Conservation (phyloP, 1,140 invertebrate genomes). For the Battus philenor region DNA sequence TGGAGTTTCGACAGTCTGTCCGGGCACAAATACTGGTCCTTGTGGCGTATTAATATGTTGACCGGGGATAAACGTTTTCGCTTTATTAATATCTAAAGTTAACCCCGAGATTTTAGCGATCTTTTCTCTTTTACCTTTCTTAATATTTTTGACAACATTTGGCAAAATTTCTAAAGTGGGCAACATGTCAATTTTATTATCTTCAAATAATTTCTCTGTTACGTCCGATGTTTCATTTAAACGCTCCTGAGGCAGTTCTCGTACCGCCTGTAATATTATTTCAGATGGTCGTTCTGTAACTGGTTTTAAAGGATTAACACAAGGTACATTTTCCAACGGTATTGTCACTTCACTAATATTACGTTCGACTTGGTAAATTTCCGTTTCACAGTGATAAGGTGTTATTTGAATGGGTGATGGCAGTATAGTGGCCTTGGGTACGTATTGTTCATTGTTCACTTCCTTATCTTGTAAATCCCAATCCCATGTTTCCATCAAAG, state of each 20-base stretch:
- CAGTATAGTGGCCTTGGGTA: conserved; percentile 65
- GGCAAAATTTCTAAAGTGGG: conserved; percentile 80
- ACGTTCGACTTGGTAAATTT: conserved; percentile 58
- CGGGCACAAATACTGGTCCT: conserved; percentile 83
- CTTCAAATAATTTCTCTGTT: conserved; percentile 75
- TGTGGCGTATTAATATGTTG: conserved; percentile 82
- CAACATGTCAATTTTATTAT: conserved; percentile 75
- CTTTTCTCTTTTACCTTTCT: conserved; percentile 77
- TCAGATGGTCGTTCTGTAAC: conserved; percentile 74
- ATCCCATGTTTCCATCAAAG: conserved; percentile 78
- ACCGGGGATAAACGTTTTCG: conserved; percentile 81
- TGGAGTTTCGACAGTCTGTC: conserved; percentile 83
- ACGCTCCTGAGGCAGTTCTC: conserved; percentile 72
- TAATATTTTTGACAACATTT: conserved; percentile 79
- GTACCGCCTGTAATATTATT: conserved; percentile 69
- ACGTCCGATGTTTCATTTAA: conserved; percentile 78
- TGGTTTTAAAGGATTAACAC: conserved; percentile 78
- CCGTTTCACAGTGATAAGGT: conserved; percentile 69
- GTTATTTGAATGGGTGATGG: conserved; percentile 74
- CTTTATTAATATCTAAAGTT: conserved; percentile 79
- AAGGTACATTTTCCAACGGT: conserved; percentile 79
- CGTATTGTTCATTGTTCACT: conserved; percentile 41
- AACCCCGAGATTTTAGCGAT: conserved; percentile 79
- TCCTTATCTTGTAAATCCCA: conserved; percentile 80
- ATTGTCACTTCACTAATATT: conserved; percentile 75